Evolutionary conservation across 2,113 vertebrate genomes (phyloP).

Genomic region (Vulpes lagopus): DNA sequence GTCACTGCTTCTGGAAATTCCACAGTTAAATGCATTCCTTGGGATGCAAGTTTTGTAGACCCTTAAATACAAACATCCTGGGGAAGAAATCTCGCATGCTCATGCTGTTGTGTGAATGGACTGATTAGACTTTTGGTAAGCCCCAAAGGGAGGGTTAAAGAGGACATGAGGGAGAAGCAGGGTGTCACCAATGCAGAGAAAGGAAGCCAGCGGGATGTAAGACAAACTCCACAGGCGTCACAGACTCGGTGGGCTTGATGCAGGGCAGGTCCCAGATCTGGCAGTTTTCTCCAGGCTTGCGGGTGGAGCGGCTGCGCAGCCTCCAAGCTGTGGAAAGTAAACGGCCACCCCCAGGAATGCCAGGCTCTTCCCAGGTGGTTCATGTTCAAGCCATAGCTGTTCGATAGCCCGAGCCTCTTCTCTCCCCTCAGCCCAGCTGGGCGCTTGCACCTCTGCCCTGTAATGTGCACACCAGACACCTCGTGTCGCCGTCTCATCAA

Average conservation of each 20-base stretch:
- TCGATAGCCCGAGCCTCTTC: neutral
- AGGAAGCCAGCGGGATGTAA: neutral
- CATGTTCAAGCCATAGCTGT: neutral
- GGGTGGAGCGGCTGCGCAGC: neutral
- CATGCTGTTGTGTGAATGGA: neutral
- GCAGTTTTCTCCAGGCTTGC: neutral
- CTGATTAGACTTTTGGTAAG: neutral
- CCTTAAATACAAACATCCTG: neutral
- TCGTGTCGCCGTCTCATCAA: neutral
- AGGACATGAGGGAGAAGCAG: neutral
- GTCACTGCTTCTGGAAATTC: neutral
- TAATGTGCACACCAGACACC: neutral
- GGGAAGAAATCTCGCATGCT: neutral
- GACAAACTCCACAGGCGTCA: neutral
- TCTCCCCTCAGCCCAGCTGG: neutral
- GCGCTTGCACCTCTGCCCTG: no score
- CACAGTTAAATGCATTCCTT: neutral
- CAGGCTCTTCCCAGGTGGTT: fast-evolving
- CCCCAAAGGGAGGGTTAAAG: neutral
- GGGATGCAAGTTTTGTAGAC: neutral
- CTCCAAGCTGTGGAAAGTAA: neutral
- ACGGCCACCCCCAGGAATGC: neutral
- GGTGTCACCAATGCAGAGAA: neutral
- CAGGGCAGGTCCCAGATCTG: neutral
- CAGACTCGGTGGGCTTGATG: neutral